Evolutionary conservation across 1,140 invertebrate genomes (phyloP), one percentile per base, ranked within the genome.

Genomic region (Bursaphelenchus mucronatus): DNA sequence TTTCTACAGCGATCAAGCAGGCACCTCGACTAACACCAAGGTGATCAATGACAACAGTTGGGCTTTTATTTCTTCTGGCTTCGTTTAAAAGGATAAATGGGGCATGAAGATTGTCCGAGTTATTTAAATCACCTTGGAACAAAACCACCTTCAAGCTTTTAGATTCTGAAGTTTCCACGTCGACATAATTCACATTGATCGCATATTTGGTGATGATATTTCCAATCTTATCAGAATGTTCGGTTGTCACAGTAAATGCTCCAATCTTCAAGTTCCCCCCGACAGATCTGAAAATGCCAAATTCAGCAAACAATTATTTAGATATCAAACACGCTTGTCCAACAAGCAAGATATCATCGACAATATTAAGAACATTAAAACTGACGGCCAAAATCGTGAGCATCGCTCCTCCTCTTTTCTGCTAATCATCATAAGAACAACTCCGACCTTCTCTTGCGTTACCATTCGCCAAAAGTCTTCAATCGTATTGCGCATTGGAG

Each of bases 401-500:
- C 72, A 81, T 8, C 66, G 64, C 13, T 65, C 57, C 6, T 46
- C 11, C 7, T 70, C 65, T n/a, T 69, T 74, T 17, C 66, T 55
- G 52, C 64, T 71, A 2, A 83, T 83, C 8, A 85, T 72, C 84
- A 86, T 85, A 39, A 86, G 82, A 62, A 86, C 81, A 45, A 82
- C 79, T 0, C 73, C 57, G n/a, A 81, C 76, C 61, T 81, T 74
- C 63, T 86, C 82, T 61, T 85, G 83, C 83, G 83, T 85, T 39
- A 85, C 71, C 82, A 85, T 85, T 46, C 80, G 66, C 85, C 85
- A 85, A 70, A 85, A 86, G 61, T 84, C 84, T 64, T 79, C 74
- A 41, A 83, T 74, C 9, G 84, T 85, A 19, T 76, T 75, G 41
- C 68, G 70, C 71, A 83, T 72, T 39, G 83, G 83, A 43, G 83